Evolutionary conservation across 2,113 vertebrate species (phyloP).

Genomic region (Brienomyrus brachyistius): DNA sequence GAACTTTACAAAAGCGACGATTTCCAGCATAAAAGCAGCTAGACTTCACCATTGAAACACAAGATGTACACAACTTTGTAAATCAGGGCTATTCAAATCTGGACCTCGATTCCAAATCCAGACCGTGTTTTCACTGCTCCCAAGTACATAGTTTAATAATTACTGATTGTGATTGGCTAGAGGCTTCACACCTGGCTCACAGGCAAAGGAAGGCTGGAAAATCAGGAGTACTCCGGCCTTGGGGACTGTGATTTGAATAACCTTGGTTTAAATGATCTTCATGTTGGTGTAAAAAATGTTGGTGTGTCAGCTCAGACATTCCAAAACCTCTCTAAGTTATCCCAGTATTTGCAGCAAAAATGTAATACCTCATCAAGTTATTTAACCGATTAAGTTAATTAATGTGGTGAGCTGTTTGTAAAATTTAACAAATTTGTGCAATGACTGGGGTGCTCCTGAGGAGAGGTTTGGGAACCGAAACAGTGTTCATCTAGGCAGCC

Average conservation of each 20-base stretch:
- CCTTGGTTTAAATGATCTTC: background rate
- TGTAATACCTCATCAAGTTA: background rate
- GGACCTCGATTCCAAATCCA: background rate
- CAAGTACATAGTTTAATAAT: background rate
- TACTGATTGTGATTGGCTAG: background rate
- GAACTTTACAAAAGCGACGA: background rate
- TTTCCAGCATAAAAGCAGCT: background rate
- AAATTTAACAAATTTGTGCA: background rate
- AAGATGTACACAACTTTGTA: background rate
- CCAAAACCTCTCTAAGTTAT: background rate
- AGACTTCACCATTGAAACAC: background rate
- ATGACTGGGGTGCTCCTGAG: background rate
- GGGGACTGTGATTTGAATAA: background rate
- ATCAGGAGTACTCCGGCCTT: background rate
- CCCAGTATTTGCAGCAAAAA: background rate
- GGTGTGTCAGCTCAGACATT: background rate
- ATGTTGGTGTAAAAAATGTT: background rate
- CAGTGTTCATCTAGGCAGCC: background rate
- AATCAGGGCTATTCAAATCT: background rate
- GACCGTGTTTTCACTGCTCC: background rate
- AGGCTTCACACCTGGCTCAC: background rate
- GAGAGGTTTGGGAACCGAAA: background rate
- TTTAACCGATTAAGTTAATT: background rate
- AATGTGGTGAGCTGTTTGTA: background rate
- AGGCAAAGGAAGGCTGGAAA: background rate